phyloP scores from a whole-genome alignment of 2,113 vertebrate species.

The Cinclus cinclus region DNA sequence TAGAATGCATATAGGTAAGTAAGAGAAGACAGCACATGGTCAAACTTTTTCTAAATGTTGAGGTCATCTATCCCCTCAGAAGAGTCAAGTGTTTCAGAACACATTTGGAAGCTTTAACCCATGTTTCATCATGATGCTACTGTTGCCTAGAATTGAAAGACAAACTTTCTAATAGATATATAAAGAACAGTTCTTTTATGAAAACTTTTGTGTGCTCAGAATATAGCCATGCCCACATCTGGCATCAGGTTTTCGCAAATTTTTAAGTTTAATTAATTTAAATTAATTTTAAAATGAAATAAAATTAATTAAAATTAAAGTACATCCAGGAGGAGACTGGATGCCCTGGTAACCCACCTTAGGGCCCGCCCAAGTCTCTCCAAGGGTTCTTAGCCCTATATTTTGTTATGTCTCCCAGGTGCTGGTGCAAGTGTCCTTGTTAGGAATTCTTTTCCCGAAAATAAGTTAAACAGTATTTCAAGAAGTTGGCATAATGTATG shows the following conservation, averaged over 20 bases:
- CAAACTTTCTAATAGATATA: fast-evolving
- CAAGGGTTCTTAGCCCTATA: background rate
- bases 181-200: background rate
- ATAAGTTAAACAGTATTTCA: background rate
- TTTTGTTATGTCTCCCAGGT: background rate
- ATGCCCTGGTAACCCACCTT: background rate
- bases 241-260: background rate
- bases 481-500: background rate
- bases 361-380: background rate
- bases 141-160: background rate
- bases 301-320: too few species aligned
- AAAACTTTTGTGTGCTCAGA: background rate
- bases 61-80: background rate
- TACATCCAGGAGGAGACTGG: background rate
- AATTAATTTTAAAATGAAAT: too few species aligned
- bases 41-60: background rate
- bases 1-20: background rate
- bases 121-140: background rate
- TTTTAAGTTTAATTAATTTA: background rate
- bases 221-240: background rate
- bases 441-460: background rate
- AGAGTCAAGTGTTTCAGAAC: background rate
- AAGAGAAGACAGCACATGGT: background rate
- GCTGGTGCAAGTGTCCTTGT: background rate
- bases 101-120: background rate